Evolutionary conservation across 2,797 vertebrate species (phyloP), one percentile per base, ranked within the genome.

Genomic region (Salarias fasciatus): DNA sequence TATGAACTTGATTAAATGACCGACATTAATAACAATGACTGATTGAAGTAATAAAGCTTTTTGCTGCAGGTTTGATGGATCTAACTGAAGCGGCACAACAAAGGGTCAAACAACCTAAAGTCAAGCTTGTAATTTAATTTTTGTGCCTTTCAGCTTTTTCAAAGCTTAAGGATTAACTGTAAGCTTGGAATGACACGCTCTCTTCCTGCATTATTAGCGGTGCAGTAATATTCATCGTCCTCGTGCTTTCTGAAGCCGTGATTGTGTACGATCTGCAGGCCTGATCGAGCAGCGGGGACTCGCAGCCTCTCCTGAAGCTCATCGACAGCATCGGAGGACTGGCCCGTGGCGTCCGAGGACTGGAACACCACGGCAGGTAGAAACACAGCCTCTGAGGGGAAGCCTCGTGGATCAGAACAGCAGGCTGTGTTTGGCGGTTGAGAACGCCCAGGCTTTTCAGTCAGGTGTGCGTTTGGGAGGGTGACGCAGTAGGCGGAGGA

Each of bases 221-320:
- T n/a, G n/a, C n/a, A n/a, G n/a, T n/a, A n/a, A n/a, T n/a, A n/a
- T n/a, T n/a, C n/a, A n/a, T n/a, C n/a, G n/a, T n/a, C n/a, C n/a
- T 63, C 6, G 6, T 11, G 12, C 1, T 4, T 10, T 12, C 6
- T 7, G 18, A 30, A 30, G 5, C 18, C 0, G 35, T 28, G 35
- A 0, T 12, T 47, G 0, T 31, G 31, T 57, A 45, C 38, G 8
- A 10, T 43, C 13, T 37, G 29, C 80, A 99, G 97, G 90, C 75
- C 77, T 97, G 41, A 98, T 99, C 55, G 96, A 98, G 80, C 92
- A 95, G 69, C 91, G 94, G 11, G 11, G 96, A 94, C 85, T 96
- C 97, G 0, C 82, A 88, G 82, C 97, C 97, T 28, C 93, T 99
- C 45, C 87, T 98, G 53, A 88, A 90, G 60, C 92, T 95, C 81